Percentiles rank a stretch among this genome's conserved stretches.
Evolutionary conservation across 2,113 vertebrate genomes (phyloP).

Genomic region (Apteryx mantelli): DNA sequence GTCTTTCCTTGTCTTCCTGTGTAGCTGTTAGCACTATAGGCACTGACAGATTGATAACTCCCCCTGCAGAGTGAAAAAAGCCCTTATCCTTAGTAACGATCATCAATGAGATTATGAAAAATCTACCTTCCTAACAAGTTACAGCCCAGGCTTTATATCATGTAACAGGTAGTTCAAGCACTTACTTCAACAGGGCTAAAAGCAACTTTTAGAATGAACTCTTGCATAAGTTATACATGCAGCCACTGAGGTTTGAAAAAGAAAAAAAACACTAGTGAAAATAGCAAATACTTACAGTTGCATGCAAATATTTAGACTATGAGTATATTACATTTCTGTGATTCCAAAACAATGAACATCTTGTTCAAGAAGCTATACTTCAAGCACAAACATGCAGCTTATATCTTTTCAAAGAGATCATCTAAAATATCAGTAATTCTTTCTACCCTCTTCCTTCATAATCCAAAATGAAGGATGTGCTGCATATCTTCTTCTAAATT

Average conservation of each 20-base stretch:
- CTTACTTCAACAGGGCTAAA: background rate
- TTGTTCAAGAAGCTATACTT: background rate
- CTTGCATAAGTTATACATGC: background rate
- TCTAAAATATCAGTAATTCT: background rate
- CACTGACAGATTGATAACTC: conserved; percentile 96
- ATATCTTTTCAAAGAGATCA: background rate
- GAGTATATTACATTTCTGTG: background rate
- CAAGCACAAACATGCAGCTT: background rate
- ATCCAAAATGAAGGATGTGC: background rate
- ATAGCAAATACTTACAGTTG: background rate
- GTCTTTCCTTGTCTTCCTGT: conserved; percentile 87
- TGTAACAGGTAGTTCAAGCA: background rate
- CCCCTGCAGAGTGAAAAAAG: conserved; percentile 77
- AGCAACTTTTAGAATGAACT: background rate
- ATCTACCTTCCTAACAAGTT: background rate
- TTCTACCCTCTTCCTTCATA: background rate
- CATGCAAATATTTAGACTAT: background rate
- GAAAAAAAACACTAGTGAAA: background rate
- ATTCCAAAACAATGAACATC: background rate
- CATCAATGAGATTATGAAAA: background rate
- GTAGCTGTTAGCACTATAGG: conserved; percentile 92
- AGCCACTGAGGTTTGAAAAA: background rate
- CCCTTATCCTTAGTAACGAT: background rate
- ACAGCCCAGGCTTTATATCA: background rate
- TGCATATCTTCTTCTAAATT: background rate